A percentile compares a stretch with the other conserved stretches of the same genome.
phyloP scores from a whole-genome alignment of 1,140 invertebrate genomes.

The Aphis craccivora region DNA sequence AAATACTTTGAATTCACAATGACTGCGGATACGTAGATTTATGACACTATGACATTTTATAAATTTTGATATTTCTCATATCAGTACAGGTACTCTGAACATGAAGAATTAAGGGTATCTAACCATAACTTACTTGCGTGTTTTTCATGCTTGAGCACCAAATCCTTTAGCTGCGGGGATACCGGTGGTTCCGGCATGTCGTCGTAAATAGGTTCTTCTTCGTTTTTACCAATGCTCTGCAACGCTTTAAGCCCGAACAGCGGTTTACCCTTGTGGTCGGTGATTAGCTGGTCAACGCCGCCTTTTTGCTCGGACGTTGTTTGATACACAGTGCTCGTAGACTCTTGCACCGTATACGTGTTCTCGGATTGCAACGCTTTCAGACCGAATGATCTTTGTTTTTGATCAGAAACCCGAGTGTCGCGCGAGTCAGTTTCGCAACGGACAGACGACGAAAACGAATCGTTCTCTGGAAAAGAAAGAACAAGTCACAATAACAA shows the following conservation, averaged over 20 bases:
- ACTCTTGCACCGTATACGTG: neutral
- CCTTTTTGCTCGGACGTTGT: conserved; percentile 21
- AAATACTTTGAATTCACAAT: neutral
- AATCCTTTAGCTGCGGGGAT: conserved; percentile 62
- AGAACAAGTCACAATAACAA: neutral
- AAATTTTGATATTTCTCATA: no score
- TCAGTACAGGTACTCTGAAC: neutral
- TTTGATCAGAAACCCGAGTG: conserved; percentile 59
- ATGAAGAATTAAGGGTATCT: no score
- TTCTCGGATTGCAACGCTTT: conserved; percentile 60
- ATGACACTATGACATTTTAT: neutral
- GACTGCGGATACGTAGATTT: neutral
- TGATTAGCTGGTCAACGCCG: conserved; percentile 47
- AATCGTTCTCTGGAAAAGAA: neutral
- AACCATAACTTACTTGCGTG: conserved; percentile 61
- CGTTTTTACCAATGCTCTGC: conserved; percentile 55
- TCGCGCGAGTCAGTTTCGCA: neutral
- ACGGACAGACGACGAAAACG: neutral
- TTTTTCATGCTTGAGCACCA: conserved; percentile 62
- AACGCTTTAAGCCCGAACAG: conserved; percentile 63
- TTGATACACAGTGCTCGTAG: conserved; percentile 42
- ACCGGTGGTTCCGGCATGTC: conserved; percentile 61
- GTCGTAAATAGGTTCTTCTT: conserved; percentile 33
- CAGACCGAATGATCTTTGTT: conserved; percentile 61
- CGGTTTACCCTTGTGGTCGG: conserved; percentile 61